Conservation (phyloP, 2,888 invertebrate species). For the Acleris holmiana region DNA sequence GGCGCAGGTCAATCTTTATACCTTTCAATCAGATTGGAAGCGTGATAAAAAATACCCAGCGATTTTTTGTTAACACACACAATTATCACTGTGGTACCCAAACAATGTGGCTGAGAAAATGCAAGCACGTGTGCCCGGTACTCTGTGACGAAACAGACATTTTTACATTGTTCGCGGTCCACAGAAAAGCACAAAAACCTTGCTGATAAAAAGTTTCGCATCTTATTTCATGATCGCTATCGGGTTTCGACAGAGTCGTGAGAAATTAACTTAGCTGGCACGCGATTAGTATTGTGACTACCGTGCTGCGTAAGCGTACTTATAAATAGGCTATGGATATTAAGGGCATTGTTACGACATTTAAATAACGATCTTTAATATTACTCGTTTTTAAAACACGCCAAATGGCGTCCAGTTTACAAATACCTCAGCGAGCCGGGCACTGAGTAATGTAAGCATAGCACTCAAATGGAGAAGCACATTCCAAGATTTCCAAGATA, state of each 20-base stretch:
- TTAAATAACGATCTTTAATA: not conserved
- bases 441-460: too few relatives aligned
- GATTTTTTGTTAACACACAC: too few relatives aligned
- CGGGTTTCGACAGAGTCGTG: conserved; percentile 67
- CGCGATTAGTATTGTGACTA: conserved; percentile 24
- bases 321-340: conserved; percentile 17
- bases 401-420: too few relatives aligned
- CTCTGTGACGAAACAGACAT: conserved; percentile 27
- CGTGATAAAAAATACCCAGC: not conserved
- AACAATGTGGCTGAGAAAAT: not conserved
- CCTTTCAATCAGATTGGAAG: not conserved
- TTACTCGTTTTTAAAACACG: not conserved
- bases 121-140: conserved; percentile 18
- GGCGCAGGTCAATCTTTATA: conserved; percentile 1
- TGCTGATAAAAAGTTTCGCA: conserved; percentile 65
- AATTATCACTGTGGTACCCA: not conserved
- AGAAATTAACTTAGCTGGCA: conserved; percentile 50
- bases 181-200: conserved; percentile 50
- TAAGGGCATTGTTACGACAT: conserved; percentile 13
- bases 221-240: conserved; percentile 65
- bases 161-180: conserved; percentile 53
- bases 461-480: too few relatives aligned
- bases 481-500: too few relatives aligned
- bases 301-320: conserved; percentile 13
- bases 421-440: too few relatives aligned